Evolutionary conservation across 2,797 vertebrate species (phyloP).

Genomic region (Catharus ustulatus): DNA sequence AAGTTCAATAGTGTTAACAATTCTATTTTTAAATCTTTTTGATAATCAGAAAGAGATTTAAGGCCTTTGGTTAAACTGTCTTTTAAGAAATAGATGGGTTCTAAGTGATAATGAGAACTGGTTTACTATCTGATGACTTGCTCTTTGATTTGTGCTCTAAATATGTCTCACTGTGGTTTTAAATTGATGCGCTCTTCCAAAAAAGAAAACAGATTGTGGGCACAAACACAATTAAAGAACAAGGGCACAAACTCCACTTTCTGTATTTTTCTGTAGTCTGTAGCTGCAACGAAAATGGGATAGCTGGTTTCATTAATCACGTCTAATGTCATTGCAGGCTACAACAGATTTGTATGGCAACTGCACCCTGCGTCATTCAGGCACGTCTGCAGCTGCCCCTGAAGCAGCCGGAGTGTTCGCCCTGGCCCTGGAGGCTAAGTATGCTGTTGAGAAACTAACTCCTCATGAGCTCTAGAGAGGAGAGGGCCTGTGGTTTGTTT

Average conservation of each 20-base stretch:
- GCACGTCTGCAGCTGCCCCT: slow-evolving; percentile 96
- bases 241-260: not conserved
- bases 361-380: slow-evolving; percentile 96
- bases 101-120: not conserved
- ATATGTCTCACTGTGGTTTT: not conserved
- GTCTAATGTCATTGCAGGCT: slow-evolving; percentile 82
- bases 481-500: not conserved
- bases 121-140: not conserved
- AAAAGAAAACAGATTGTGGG: not conserved
- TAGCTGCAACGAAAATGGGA: not conserved
- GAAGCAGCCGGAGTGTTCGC: slow-evolving; percentile 98
- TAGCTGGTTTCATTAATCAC: slow-evolving; percentile 18
- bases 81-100: not conserved
- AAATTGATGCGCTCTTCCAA: not conserved
- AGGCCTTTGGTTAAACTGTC: not conserved
- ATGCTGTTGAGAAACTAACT: slow-evolving; percentile 72
- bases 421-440: slow-evolving; percentile 97
- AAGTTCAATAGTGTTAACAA: not conserved
- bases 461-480: not conserved
- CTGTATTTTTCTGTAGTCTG: not conserved
- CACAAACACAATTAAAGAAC: not conserved
- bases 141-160: not conserved
- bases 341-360: slow-evolving; percentile 99
- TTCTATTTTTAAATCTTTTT: not conserved
- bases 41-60: not conserved